Evolutionary conservation across 1,140 invertebrate species (phyloP), one percentile per base, ranked within the genome.

Genomic region (Drosophila erecta): DNA sequence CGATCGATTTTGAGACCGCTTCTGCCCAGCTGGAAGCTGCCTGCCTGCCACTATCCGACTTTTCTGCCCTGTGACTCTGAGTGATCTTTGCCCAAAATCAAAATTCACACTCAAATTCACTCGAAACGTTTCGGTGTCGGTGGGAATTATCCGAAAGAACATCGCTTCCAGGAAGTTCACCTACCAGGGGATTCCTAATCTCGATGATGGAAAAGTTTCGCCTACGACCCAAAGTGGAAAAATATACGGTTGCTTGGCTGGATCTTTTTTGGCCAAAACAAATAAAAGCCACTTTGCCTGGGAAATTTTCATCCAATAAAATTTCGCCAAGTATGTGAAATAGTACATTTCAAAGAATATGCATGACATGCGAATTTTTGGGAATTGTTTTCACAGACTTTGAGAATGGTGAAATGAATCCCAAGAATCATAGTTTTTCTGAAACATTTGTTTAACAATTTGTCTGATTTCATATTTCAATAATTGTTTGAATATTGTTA

Each of bases 1-100:
- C 80, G 61, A 70, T 84, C 83, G 81, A 81, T 85, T 86, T 89
- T 65, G 54, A 40, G 84, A 73, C 67, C 62, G 59, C 51, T 70
- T 70, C 47, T 50, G 60, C 69, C 43, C 76, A 71, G 69, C 58
- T 79, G 77, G 76, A 79, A 79, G 76, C 66, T 72, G 69, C 54
- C 76, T 72, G 69, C 54, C 76, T 65, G 62, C 46, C 59, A 67
- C 58, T 47, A 64, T 70, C 71, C 49, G 2, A 2, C 56, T 50
- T 71, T 60, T 58, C 41, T 11, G 33, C 35, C 53, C 55, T 50
- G 40, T 50, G 57, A 57, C 33, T 58, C 54, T 58, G 54, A 65
- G 43, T 33, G 62, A 65, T 65, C 55, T 47, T 37, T 4, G 37
- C 38, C 33, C 51, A 49, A 30, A 71, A 75, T 20, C 46, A 62